phyloP scores from a whole-genome alignment of 2,888 invertebrate genomes.

The Phasia obesa region DNA sequence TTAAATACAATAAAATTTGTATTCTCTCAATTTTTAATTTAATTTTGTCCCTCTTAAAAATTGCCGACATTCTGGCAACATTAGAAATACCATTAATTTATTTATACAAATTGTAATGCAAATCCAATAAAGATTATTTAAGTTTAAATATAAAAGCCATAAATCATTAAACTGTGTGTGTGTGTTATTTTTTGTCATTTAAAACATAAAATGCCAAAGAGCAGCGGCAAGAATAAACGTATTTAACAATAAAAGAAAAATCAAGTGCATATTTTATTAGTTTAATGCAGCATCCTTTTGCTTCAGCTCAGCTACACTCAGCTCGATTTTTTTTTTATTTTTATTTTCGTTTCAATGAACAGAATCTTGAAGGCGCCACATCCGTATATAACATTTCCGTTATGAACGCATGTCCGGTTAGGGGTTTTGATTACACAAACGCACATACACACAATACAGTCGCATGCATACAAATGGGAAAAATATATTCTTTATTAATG shows the following conservation, averaged over 20 bases:
- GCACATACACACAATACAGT: not conserved
- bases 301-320: conserved; percentile 17
- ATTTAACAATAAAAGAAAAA: conserved; percentile 56
- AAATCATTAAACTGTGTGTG: conserved; percentile 28
- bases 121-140: conserved; percentile 45
- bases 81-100: conserved; percentile 27
- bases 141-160: conserved; percentile 27
- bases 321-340: not conserved
- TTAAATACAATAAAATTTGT: no score
- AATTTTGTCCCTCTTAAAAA: no score
- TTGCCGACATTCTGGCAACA: not conserved
- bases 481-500: no score
- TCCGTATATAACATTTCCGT: conserved; percentile 68
- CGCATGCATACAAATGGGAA: not conserved
- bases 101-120: conserved; percentile 46
- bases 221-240: conserved; percentile 8
- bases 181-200: not conserved
- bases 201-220: not conserved
- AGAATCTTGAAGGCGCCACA: conserved; percentile 70
- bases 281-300: conserved; percentile 47
- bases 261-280: conserved; percentile 68
- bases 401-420: conserved; percentile 67
- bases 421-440: conserved; percentile 45
- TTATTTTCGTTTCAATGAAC: conserved; percentile 55
- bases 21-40: no score